Evolutionary conservation across 2,888 invertebrate species (phyloP), one percentile per base, ranked within the genome.

Genomic region (Eupithecia inturbata): DNA sequence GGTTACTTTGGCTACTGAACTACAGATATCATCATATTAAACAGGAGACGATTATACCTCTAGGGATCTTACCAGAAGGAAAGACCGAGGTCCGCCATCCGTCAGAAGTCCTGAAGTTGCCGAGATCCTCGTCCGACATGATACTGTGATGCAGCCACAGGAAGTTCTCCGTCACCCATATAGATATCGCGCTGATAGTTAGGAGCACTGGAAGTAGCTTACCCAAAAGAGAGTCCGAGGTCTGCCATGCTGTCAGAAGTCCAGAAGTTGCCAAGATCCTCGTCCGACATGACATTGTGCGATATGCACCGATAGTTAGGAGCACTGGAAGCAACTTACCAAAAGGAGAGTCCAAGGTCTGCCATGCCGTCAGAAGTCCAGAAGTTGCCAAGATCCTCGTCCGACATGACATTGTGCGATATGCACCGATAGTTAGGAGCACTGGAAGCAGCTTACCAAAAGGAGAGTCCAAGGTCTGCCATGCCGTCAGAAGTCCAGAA

Each of bases 331-430:
- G 16, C n/a, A 33, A 3, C 88, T 92, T 86, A 97, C 97, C 98
- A 99, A 90, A 98, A 99, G 7, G 98, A 98, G 83, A 97, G 96
- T 69, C 98, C 98, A 62, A 98, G 95, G 81, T 96, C 96, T 0
- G 98, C 97, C 85, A 96, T 96, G 68, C 96, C 97, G 80, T 97
- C 96, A 0, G 98, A 97, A 39, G 96, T 96, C 98, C 98, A 99
- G 83, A 96, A 96, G 81, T 96, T 96, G 45, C 96, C 96, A 73
- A 96, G 95, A 85, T 98, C 98, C 83, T 97, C 97, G 68, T 96
- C 95, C 0, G 97, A 96, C 91, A 99, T 95, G 2, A 98, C 97
- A 88, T 98, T 98, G 85, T 96, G 95, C 84, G n/a, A n/a, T n/a
- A n/a, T n/a, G n/a, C n/a, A n/a, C n/a, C n/a, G 41, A 97, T 87